These are phyloP conservation scores for Bombylius major DNA, from an alignment of 2,888 invertebrate genomes.

Conservation along the genomic window DNA sequence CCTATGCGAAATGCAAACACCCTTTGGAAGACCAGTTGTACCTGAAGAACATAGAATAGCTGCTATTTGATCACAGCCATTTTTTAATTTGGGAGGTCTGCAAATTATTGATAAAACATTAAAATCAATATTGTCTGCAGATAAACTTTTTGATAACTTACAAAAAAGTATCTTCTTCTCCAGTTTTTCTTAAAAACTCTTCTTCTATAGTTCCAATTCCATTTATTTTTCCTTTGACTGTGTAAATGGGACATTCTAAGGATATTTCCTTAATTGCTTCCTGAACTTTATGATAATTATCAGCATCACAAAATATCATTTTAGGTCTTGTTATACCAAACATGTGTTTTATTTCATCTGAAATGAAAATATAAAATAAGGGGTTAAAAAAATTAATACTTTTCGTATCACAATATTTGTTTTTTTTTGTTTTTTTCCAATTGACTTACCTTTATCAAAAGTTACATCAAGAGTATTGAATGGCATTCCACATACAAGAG, in stretches of 20 bases:
- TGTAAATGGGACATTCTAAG: constrained; percentile 19
- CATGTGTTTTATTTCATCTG: constrained; percentile 26
- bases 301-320: constrained; percentile 31
- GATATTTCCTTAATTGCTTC: constrained; percentile 18
- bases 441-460: constrained; percentile 22
- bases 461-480: constrained; percentile 28
- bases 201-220: constrained; percentile 18
- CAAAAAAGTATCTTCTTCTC: constrained; percentile 13
- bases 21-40: constrained; percentile 28
- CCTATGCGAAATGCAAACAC: constrained; percentile 24
- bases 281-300: constrained; percentile 19
- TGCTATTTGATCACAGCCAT: constrained; percentile 2
- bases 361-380: not conserved
- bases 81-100: constrained; percentile 2
- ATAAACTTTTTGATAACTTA: constrained; percentile 4
- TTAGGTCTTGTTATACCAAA: constrained; percentile 28
- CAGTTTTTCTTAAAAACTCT: constrained; percentile 17
- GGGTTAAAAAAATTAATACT: not conserved
- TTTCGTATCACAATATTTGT: no score
- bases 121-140: not conserved
- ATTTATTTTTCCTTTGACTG: constrained; percentile 22
- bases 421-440: no score
- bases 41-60: constrained; percentile 30
- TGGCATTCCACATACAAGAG: constrained; percentile 27
- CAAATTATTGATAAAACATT: no score